Conservation (phyloP, 37 sponge, comb jelly and placozoan species). For the Dysidea cf. avara region DNA sequence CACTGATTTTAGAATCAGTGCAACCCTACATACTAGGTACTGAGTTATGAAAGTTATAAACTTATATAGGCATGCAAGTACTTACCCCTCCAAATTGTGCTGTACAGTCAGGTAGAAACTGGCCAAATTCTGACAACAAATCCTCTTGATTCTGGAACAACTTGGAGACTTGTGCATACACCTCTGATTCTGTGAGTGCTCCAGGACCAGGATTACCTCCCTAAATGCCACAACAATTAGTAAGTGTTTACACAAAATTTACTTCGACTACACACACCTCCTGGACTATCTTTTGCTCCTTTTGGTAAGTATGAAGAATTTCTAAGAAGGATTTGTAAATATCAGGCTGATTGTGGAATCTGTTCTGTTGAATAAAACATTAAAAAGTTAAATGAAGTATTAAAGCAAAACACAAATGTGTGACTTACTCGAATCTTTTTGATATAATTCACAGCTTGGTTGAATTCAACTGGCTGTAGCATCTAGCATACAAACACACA, state of each 20-base stretch:
- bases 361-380: conserved; percentile 55
- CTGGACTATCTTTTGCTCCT: conserved; percentile 77
- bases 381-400: no score
- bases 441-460: conserved; percentile 96
- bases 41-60: no score
- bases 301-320: conserved; percentile 95
- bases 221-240: no score
- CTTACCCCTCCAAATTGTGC: conserved; percentile 28
- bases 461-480: conserved; percentile 90
- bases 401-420: background rate
- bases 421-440: conserved; percentile 87
- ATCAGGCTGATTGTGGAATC: conserved; percentile 91
- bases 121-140: conserved; percentile 87
- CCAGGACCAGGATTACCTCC: conserved; percentile 25
- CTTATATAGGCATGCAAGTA: no score
- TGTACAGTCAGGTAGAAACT: conserved; percentile 92
- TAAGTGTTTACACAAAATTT: no score
- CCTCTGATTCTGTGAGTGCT: conserved; percentile 77
- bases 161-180: conserved; percentile 76
- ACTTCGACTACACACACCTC: no score
- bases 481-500: no score
- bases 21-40: no score
- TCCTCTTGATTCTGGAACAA: conserved; percentile 94
- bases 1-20: no score
- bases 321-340: conserved; percentile 94